Evolutionary conservation across 1,140 invertebrate genomes (phyloP), one percentile per base, ranked within the genome.

Genomic region (Orchestia grillus): DNA sequence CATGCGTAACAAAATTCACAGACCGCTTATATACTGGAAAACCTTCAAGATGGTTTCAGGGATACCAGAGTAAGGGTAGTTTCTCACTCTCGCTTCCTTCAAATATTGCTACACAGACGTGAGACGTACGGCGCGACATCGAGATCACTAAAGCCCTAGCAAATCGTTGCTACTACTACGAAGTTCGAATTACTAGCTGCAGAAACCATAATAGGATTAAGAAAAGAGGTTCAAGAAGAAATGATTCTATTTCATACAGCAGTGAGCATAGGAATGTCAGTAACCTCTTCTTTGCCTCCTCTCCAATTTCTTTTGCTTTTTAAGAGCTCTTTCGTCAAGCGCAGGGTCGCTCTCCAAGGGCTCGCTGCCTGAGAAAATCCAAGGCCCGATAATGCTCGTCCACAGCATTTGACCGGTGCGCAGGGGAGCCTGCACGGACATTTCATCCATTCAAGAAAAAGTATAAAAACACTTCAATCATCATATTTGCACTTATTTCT

Each of bases 241-340:
- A 23, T 77, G 62, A 77, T 77, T 77, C 62, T 19, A 8, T 28
- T 77, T 28, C 62, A 15, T 77, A 77, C 28, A 28, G 88, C 41
- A 42, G 41, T 90, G 36, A 44, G 15, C 6, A 19, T 42, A 44
- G 41, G 43, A 90, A 90, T 90, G 43, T 47, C 44, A 94, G 44
- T 94, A 47, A n/a, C 92, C 92, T 94, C 92, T 94, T 94, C 44
- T 94, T 94, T 94, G 92, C n/a, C 44, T 94, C 44, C 92, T 94
- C 44, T 94, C 92, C 16, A 94, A 45, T 36, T 94, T 94, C 41
- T 47, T 94, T 40, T 94, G 92, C 44, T 94, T 94, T 40, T 94
- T 94, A 44, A 94, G 92, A 40, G 92, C 92, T 94, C 92, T 94
- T 40, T 94, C 92, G 19, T 94, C 92, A 0, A 94, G 19, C 43